These are phyloP conservation scores for Andrena flavipes DNA, from an alignment of 2,888 invertebrate species.

Conservation along the genomic window DNA sequence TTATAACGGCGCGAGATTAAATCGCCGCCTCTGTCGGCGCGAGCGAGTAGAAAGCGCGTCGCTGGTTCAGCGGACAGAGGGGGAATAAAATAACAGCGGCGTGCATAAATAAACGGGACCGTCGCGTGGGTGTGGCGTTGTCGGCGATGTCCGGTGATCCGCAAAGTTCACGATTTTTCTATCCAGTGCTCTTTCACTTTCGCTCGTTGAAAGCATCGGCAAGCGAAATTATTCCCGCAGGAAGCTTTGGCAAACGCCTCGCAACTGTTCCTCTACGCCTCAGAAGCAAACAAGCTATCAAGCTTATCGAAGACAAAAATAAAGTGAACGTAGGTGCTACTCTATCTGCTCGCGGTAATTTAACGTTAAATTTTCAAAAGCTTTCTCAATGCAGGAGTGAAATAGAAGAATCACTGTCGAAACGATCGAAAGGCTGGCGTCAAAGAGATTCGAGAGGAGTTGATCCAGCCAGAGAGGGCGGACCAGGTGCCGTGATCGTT, in stretches of 20 bases:
- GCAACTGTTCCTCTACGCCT: not conserved
- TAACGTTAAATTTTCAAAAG: too few species aligned
- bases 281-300: conserved; percentile 42
- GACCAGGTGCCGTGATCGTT: conserved; percentile 6
- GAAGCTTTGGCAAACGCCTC: too few species aligned
- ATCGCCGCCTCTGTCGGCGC: conserved; percentile 42
- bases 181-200: conserved; percentile 11
- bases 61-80: conserved; percentile 31
- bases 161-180: conserved; percentile 48
- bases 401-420: not conserved
- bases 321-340: too few species aligned
- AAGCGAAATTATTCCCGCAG: too few species aligned
- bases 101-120: conserved; percentile 73
- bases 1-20: conserved; percentile 62
- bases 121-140: conserved; percentile 73
- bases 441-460: conserved; percentile 12
- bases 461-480: conserved; percentile 19
- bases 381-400: not conserved
- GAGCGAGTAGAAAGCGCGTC: conserved; percentile 41
- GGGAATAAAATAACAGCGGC: conserved; percentile 29
- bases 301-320: conserved; percentile 33
- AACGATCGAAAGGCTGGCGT: not conserved
- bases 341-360: too few species aligned
- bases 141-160: conserved; percentile 66
- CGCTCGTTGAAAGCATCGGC: too few species aligned